Conservation (phyloP, 2,888 invertebrate genomes). For the Leucophora obtusa region DNA sequence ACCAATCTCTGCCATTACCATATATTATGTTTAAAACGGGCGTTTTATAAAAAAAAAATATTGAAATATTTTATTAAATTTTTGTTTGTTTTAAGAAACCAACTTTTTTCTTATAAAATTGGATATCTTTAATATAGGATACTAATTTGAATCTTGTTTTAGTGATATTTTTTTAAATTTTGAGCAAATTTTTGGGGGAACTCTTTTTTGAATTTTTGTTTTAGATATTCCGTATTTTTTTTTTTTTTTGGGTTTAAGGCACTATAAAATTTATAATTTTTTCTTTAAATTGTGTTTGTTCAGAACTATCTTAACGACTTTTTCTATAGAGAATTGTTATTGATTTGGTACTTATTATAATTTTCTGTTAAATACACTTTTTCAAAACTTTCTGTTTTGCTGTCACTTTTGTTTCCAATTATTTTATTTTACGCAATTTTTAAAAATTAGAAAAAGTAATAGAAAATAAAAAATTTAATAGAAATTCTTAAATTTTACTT, state of each 20-base stretch:
- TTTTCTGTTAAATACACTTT: neutral
- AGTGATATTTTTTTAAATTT: slow-evolving; percentile 9
- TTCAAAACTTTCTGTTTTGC: neutral
- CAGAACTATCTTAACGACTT: slow-evolving; percentile 42
- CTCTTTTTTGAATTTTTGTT: slow-evolving; percentile 28
- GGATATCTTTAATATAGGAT: neutral
- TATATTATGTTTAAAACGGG: slow-evolving; percentile 79
- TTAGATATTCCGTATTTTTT: slow-evolving; percentile 35
- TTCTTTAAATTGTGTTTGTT: slow-evolving; percentile 28
- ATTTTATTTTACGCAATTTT: too few species aligned
- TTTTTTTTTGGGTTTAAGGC: slow-evolving; percentile 53
- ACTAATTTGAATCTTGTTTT: neutral
- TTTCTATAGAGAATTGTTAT: slow-evolving; percentile 52
- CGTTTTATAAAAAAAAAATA: slow-evolving; percentile 60
- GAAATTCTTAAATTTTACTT: neutral
- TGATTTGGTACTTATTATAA: slow-evolving; percentile 14
- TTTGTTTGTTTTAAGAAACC: slow-evolving; percentile 7
- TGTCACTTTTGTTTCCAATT: neutral
- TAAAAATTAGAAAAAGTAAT: neutral
- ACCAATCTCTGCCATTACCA: slow-evolving; percentile 84
- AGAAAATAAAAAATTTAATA: slow-evolving; percentile 23
- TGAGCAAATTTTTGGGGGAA: slow-evolving; percentile 44
- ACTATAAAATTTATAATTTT: slow-evolving; percentile 37
- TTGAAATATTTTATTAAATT: slow-evolving; percentile 34
- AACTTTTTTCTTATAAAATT: slow-evolving; percentile 5